Conservation (phyloP, 2,888 invertebrate species). For the Torymus tubicola region DNA sequence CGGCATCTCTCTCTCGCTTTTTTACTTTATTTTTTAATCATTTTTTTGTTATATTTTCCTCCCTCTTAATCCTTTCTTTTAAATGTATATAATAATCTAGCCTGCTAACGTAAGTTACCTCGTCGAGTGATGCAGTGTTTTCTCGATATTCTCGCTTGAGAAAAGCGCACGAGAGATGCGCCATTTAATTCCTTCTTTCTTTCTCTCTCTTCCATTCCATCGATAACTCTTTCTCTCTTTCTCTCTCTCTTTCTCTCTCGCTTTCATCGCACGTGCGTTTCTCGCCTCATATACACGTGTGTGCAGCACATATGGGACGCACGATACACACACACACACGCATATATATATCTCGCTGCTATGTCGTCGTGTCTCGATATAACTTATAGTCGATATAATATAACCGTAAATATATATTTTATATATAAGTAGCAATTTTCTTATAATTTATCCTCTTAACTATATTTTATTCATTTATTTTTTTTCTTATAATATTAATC, state of each 20-base stretch:
- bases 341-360: conserved; percentile 38
- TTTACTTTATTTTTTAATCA: conserved; percentile 26
- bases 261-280: conserved; percentile 48
- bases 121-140: conserved; percentile 18
- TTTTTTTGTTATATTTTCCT: not conserved
- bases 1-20: not conserved
- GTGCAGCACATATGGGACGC: conserved; percentile 57
- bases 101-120: conserved; percentile 70
- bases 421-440: conserved; percentile 54
- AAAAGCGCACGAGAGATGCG: too few relatives aligned
- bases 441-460: not conserved
- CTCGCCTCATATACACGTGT: conserved; percentile 58
- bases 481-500: conserved; percentile 29
- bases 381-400: conserved; percentile 58
- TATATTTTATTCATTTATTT: conserved; percentile 44
- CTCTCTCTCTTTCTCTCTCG: conserved; percentile 23
- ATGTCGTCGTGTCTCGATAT: conserved; percentile 51
- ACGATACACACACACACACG: conserved; percentile 35
- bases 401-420: conserved; percentile 58
- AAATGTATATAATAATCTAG: conserved; percentile 65
- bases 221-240: not conserved
- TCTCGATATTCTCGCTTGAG: too few relatives aligned
- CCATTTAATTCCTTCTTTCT: conserved; percentile 22
- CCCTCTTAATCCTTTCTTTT: conserved; percentile 39
- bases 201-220: not conserved